Evolutionary conservation across 2,888 invertebrate species (phyloP), one percentile per base, ranked within the genome.

Genomic region (Drosophila emarginata): DNA sequence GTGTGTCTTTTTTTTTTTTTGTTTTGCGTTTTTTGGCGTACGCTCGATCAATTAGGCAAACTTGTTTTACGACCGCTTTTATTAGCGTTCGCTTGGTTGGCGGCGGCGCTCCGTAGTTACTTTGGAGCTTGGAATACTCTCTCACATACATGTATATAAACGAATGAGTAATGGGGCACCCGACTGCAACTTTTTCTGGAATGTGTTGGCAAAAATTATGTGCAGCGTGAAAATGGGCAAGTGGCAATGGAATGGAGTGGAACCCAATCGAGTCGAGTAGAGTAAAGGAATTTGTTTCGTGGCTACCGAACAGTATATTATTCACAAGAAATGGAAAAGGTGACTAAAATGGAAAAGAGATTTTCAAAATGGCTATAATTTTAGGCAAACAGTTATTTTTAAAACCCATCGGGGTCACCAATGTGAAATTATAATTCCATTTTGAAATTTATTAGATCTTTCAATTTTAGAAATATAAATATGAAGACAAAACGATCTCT

Each of bases 61-160:
- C 89, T 90, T 90, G 90, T 90, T 90, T 90, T 90, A 90, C 90
- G 89, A 90, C 89, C 90, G 82, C 86, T 90, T 90, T 90, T 89
- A 90, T 90, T 89, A 89, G 79, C 79, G 66, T 86, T 67, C 69
- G 63, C 75, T 57, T 72, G 78, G 67, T 76, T 71, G 67, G 81
- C 74, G 80, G 83, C 80, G 81, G 81, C 77, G 81, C 85, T 88
- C 83, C 79, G 63, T 72, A 56, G 7, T 14, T 36, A 58, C 51
- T 26, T 28, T 12, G 63, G 52, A 53, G 50, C 45, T 21, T 40
- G 32, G 45, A 21, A 11, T 21, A 21, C 45, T 45, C 21, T 7
- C 45, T 21, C 11, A 21, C 4, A 12, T 12, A 45, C 40, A 45
- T 9, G 18, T 4, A 45, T 45, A 77, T 74, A n/a, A n/a, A 66